Percentiles rank a stretch among this genome's conserved stretches.
Conservation (phyloP, 2,113 vertebrate genomes). For the Atherinomorus stipes region DNA sequence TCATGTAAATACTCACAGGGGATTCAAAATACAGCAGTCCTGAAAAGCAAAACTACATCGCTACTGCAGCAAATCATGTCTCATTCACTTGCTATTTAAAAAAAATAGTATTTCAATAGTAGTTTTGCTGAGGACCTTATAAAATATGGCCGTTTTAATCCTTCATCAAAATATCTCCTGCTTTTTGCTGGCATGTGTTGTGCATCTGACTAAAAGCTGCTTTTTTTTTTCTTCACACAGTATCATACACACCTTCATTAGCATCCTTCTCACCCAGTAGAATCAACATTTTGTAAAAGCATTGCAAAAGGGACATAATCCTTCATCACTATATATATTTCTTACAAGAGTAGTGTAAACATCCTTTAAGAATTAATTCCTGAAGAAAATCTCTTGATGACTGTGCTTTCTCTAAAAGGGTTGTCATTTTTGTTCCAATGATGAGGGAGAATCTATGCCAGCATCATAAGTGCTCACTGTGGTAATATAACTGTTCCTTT, state of each 20-base stretch:
- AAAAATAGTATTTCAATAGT: slow-evolving; percentile 6
- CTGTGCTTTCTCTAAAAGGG: neutral
- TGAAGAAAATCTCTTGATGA: neutral
- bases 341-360: slow-evolving; percentile 49
- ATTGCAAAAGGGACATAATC: slow-evolving; percentile 43
- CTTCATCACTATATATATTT: slow-evolving; percentile 61
- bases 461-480: slow-evolving; percentile 9
- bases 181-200: slow-evolving; percentile 31
- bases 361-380: slow-evolving; percentile 24
- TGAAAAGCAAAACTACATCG: slow-evolving; percentile 18
- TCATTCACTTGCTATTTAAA: slow-evolving; percentile 9
- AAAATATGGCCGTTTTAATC: slow-evolving; percentile 32
- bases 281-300: slow-evolving; percentile 49
- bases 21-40: slow-evolving; percentile 28
- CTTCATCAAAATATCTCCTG: slow-evolving; percentile 52
- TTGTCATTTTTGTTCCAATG: no score
- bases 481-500: neutral
- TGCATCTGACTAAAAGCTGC: slow-evolving; percentile 19
- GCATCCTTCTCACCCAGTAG: slow-evolving; percentile 55
- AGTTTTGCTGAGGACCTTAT: slow-evolving; percentile 11
- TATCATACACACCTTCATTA: slow-evolving; percentile 56
- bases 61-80: slow-evolving; percentile 1
- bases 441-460: neutral
- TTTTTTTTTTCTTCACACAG: slow-evolving; percentile 25
- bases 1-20: slow-evolving; percentile 58